Conservation (phyloP, 92 coral and sea anemone species). For the Epizoanthus scotinus region DNA sequence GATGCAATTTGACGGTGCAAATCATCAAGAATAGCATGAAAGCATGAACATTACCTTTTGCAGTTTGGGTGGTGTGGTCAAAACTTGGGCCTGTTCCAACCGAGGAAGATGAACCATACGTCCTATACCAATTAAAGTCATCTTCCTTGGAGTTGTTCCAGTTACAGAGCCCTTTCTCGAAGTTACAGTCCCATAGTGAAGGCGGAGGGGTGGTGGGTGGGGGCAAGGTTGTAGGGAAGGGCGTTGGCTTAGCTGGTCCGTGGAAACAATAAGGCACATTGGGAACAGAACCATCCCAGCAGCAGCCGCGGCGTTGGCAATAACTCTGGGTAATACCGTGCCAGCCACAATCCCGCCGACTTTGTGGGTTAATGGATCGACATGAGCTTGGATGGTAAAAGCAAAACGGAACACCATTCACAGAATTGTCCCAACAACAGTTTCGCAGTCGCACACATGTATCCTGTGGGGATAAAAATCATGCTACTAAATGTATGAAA, state of each 20-base stretch:
- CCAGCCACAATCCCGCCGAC: slow-evolving; percentile 75
- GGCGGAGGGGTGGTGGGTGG: slow-evolving; percentile 88
- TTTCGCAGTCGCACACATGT: slow-evolving; percentile 64
- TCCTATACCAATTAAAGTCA: slow-evolving; percentile 73
- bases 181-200: slow-evolving; percentile 86
- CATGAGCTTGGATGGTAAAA: slow-evolving; percentile 97
- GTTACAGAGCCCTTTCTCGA: slow-evolving; percentile 71
- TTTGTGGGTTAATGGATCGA: slow-evolving; percentile 64
- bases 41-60: slow-evolving; percentile 72
- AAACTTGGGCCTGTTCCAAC: slow-evolving; percentile 75
- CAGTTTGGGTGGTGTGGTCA: slow-evolving; percentile 89
- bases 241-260: slow-evolving; percentile 91
- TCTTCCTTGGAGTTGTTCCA: slow-evolving; percentile 91
- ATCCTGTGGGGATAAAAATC: slow-evolving; percentile 3
- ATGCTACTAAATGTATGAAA: neutral
- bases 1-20: too few relatives aligned
- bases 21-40: too few relatives aligned
- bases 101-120: slow-evolving; percentile 65
- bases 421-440: slow-evolving; percentile 90
- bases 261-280: slow-evolving; percentile 85
- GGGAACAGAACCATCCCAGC: slow-evolving; percentile 88
- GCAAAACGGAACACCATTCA: slow-evolving; percentile 82
- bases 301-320: slow-evolving; percentile 81
- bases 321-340: slow-evolving; percentile 56
- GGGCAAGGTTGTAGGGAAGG: slow-evolving; percentile 91